phyloP scores from a whole-genome alignment of 2,113 vertebrate genomes.

The Gyps fulvus region DNA sequence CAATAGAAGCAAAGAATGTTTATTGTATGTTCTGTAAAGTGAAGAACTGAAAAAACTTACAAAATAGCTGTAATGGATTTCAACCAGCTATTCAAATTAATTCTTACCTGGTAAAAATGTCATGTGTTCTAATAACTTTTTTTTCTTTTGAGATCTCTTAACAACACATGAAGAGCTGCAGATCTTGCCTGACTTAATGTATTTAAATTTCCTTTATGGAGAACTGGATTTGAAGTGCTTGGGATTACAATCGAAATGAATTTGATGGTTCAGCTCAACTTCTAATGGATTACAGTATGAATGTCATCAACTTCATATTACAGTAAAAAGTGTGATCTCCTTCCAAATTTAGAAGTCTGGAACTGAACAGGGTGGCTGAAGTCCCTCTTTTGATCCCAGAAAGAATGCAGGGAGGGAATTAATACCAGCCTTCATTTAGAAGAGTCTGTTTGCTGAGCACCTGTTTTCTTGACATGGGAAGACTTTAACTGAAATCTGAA shows the following conservation, averaged over 20 bases:
- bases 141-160: not conserved
- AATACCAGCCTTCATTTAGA: not conserved
- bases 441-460: not conserved
- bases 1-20: not conserved
- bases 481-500: not conserved
- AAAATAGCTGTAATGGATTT: not conserved
- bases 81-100: not conserved
- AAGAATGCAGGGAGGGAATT: not conserved
- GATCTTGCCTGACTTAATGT: not conserved
- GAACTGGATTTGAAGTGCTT: conserved; percentile 38
- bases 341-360: conserved; percentile 35
- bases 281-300: conserved; percentile 31
- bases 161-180: not conserved
- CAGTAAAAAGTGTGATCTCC: conserved; percentile 23
- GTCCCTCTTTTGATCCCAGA: conserved; percentile 14
- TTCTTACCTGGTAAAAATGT: not conserved
- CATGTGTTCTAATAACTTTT: not conserved
- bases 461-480: not conserved
- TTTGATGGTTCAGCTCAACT: conserved; percentile 49
- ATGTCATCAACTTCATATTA: conserved; percentile 42
- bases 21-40: not conserved
- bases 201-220: conserved; percentile 34
- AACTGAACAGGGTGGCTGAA: conserved; percentile 12
- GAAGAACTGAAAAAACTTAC: not conserved
- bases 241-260: conserved; percentile 50